Conservation (phyloP, 2,797 vertebrate genomes). For the Sebastes cheni region DNA sequence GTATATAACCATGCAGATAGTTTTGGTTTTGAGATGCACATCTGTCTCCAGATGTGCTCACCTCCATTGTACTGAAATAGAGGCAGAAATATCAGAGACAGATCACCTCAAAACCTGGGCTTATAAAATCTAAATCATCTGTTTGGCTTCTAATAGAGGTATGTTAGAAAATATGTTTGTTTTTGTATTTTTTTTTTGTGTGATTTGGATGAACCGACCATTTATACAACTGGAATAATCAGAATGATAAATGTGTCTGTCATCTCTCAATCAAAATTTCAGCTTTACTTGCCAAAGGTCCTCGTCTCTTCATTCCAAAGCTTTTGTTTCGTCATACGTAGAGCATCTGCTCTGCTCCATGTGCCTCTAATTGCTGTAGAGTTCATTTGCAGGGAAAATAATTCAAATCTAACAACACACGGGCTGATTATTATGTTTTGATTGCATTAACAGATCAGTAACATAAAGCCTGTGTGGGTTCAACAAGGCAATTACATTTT, state of each 20-base stretch:
- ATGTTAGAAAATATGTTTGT: background rate
- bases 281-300: constrained; percentile 15
- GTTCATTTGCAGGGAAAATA: constrained; percentile 2
- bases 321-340: constrained; percentile 11
- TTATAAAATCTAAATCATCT: background rate
- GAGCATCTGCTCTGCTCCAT: constrained; percentile 17
- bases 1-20: background rate
- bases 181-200: background rate
- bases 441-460: constrained; percentile 14
- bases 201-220: background rate
- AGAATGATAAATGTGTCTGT: constrained; percentile 23
- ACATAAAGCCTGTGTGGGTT: background rate
- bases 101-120: background rate
- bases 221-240: background rate
- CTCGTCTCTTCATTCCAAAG: background rate
- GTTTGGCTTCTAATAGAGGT: background rate
- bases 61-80: background rate
- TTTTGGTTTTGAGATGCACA: background rate
- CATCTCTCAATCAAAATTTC: constrained; percentile 16
- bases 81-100: background rate
- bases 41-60: background rate
- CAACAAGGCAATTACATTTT: constrained; percentile 9
- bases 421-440: constrained; percentile 24
- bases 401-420: constrained; percentile 25
- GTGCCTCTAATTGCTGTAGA: constrained; percentile 18